Conservation (phyloP, 2,888 invertebrate genomes). For the Spodoptera littoralis region DNA sequence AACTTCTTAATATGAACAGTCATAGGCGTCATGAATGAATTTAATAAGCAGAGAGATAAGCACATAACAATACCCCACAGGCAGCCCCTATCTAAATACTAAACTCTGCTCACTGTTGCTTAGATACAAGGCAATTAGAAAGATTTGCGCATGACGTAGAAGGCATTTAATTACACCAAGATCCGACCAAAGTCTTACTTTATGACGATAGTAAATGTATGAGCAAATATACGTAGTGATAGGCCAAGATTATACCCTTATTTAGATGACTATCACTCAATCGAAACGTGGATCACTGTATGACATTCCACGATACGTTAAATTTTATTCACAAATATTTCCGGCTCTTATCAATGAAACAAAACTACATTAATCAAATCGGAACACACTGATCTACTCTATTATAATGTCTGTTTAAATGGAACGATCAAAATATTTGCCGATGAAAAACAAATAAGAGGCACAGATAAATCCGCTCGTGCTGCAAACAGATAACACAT, state of each 20-base stretch:
- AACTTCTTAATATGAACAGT: too few species aligned
- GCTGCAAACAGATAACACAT: slow-evolving; percentile 76
- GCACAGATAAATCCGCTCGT: slow-evolving; percentile 77
- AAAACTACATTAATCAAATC: slow-evolving; percentile 12
- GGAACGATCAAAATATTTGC: slow-evolving; percentile 78
- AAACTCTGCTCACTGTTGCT: slow-evolving; percentile 8
- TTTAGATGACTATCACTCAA: not conserved
- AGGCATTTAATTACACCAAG: slow-evolving; percentile 1
- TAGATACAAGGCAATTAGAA: slow-evolving; percentile 6
- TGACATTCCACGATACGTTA: not conserved
- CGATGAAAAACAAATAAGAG: slow-evolving; percentile 69
- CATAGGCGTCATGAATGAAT: not conserved
- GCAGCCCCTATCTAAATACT: slow-evolving; percentile 2
- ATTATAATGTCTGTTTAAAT: slow-evolving; percentile 43
- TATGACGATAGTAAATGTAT: slow-evolving; percentile 1
- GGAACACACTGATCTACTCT: slow-evolving; percentile 42
- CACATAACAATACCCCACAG: slow-evolving; percentile 1
- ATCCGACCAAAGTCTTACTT: slow-evolving; percentile 7
- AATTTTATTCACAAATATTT: not conserved
- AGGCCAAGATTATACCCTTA: not conserved
- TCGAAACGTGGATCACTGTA: slow-evolving; percentile 1
- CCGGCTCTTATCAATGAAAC: not conserved
- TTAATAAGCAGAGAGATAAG: not conserved
- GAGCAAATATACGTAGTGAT: slow-evolving; percentile 1
- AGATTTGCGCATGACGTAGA: slow-evolving; percentile 18